Conservation (phyloP, 2,797 vertebrate species). For the Gymnothorax reevesii region DNA sequence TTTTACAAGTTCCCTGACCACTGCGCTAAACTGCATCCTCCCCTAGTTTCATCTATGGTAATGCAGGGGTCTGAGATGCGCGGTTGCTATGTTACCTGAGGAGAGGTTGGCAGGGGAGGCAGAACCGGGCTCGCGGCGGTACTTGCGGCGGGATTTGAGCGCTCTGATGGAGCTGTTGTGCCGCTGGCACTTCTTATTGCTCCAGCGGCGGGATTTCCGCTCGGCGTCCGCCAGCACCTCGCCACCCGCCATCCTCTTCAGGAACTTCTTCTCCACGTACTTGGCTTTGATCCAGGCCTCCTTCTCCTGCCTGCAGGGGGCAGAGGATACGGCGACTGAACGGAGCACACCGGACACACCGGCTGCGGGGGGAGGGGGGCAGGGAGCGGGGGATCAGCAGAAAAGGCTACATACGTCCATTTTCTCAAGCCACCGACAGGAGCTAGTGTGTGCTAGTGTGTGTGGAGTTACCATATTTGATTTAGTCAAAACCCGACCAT, state of each 20-base stretch:
- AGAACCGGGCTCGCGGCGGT: slow-evolving; percentile 76
- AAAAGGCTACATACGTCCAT: too few species aligned
- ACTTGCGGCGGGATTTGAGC: slow-evolving; percentile 73
- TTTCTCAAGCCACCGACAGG: too few species aligned
- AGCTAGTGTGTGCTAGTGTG: too few species aligned
- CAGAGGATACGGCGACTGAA: not conserved
- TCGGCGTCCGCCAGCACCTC: slow-evolving; percentile 70
- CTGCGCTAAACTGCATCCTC: too few species aligned
- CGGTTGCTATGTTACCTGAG: slow-evolving; percentile 67
- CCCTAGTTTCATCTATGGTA: not conserved
- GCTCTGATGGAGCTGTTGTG: slow-evolving; percentile 81
- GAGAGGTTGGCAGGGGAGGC: slow-evolving; percentile 78
- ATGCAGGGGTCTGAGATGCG: not conserved
- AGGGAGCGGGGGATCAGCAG: too few species aligned
- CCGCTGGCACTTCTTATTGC: slow-evolving; percentile 81
- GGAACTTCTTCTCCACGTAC: slow-evolving; percentile 93
- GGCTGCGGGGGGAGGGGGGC: too few species aligned
- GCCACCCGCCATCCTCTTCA: slow-evolving; percentile 76
- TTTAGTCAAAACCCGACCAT: too few species aligned
- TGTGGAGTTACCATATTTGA: too few species aligned
- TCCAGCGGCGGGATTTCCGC: slow-evolving; percentile 80
- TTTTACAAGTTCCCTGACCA: too few species aligned
- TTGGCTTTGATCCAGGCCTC: slow-evolving; percentile 96
- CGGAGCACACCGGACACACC: not conserved
- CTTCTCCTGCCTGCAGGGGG: slow-evolving; percentile 85